phyloP scores from a whole-genome alignment of 1,140 invertebrate genomes.

The Muscidifurax raptorellus region DNA sequence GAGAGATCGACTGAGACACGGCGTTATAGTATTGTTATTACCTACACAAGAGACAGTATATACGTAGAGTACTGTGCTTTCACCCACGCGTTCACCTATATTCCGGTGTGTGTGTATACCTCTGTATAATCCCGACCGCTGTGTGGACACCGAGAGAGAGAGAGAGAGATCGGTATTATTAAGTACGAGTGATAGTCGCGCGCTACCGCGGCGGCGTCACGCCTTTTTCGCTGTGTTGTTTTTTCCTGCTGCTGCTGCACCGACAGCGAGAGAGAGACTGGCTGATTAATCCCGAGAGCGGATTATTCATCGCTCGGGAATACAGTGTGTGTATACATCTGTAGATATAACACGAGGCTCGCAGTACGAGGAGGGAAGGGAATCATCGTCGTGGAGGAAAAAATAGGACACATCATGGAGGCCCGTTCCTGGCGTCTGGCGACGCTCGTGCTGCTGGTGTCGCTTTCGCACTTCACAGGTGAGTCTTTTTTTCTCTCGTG shows the following conservation, averaged over 20 bases:
- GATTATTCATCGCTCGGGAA: slow-evolving; percentile 1
- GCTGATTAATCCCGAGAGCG: neutral
- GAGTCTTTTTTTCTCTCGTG: neutral
- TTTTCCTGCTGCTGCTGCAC: neutral
- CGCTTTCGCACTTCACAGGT: slow-evolving; percentile 21
- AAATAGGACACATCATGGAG: slow-evolving; percentile 8
- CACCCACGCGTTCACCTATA: neutral
- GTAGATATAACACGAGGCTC: neutral
- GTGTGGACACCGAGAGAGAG: neutral
- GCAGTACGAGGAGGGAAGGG: no score
- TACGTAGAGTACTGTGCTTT: neutral
- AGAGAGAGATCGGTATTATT: neutral
- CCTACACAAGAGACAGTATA: neutral
- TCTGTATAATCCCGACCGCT: no score
- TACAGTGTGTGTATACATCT: neutral
- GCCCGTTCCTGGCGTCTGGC: slow-evolving; percentile 17
- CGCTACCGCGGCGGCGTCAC: neutral
- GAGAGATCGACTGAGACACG: neutral
- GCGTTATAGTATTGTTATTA: neutral
- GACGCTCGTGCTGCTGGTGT: neutral
- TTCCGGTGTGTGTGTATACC: neutral
- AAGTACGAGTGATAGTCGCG: neutral
- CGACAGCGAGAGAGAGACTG: neutral
- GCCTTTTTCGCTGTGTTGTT: slow-evolving; percentile 3
- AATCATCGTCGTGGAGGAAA: neutral